A percentile compares a stretch with the other conserved stretches of the same genome.
phyloP scores from a whole-genome alignment of 2,888 invertebrate species.

The Euzetes globulus region DNA sequence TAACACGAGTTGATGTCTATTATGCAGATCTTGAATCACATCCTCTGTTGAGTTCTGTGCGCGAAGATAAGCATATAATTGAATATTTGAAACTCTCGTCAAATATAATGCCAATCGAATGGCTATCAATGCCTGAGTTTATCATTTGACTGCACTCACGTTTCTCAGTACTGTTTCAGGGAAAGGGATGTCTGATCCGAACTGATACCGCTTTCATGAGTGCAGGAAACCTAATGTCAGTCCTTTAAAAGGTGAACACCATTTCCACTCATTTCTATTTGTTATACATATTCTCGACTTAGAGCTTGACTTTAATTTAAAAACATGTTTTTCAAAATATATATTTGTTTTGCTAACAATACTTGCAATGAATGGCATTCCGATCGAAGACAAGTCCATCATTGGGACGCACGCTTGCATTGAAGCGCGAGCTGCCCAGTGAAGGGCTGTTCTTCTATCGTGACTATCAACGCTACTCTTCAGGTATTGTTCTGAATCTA shows the following conservation, averaged over 20 bases:
- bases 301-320: not conserved
- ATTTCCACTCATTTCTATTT: constrained; percentile 2
- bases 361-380: not conserved
- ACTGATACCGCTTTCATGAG: constrained; percentile 20
- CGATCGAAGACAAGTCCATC: constrained; percentile 40
- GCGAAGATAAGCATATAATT: constrained; percentile 3
- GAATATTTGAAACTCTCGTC: not conserved
- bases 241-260: constrained; percentile 25
- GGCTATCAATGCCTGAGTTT: not conserved
- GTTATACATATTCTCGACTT: not conserved
- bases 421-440: constrained; percentile 42
- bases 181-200: constrained; percentile 23
- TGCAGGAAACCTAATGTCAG: constrained; percentile 8
- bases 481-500: not conserved
- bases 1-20: too few species aligned
- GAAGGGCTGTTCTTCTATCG: constrained; percentile 42
- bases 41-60: not conserved
- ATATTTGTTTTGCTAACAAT: not conserved
- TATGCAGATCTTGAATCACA: not conserved
- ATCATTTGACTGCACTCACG: constrained; percentile 8
- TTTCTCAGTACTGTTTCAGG: constrained; percentile 13
- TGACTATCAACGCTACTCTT: not conserved
- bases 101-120: not conserved
- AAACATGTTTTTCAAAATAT: not conserved
- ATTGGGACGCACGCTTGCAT: constrained; percentile 42